phyloP scores from a whole-genome alignment of 2,113 vertebrate genomes.

The Melanerpes aurifrons region DNA sequence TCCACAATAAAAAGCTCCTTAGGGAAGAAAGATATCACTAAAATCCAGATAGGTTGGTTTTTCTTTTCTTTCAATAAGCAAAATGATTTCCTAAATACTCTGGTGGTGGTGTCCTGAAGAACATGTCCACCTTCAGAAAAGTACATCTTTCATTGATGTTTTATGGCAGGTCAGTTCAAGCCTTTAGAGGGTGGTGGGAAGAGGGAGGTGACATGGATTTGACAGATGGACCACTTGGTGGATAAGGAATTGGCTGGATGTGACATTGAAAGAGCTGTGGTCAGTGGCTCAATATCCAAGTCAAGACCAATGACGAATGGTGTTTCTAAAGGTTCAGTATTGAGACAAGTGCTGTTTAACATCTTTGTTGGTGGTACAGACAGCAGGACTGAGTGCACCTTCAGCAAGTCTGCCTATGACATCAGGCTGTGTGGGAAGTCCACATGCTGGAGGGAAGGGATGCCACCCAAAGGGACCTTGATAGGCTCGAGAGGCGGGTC shows the following conservation, averaged over 20 bases:
- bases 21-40: background rate
- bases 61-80: background rate
- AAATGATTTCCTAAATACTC: background rate
- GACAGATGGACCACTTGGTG: background rate
- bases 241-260: background rate
- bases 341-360: background rate
- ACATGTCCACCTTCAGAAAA: background rate
- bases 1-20: background rate
- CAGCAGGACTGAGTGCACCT: background rate
- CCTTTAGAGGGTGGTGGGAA: background rate
- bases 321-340: background rate
- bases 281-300: background rate
- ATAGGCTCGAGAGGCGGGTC: background rate
- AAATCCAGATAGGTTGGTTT: background rate
- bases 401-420: background rate
- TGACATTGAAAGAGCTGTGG: background rate
- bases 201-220: background rate
- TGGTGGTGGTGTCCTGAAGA: background rate
- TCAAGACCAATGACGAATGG: background rate
- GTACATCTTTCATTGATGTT: background rate
- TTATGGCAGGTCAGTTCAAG: background rate
- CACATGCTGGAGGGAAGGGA: background rate
- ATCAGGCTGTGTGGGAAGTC: background rate
- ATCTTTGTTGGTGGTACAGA: background rate
- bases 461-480: background rate